These are phyloP conservation scores for Mantis religiosa DNA, from an alignment of 2,888 invertebrate species.

Conservation along the genomic window DNA sequence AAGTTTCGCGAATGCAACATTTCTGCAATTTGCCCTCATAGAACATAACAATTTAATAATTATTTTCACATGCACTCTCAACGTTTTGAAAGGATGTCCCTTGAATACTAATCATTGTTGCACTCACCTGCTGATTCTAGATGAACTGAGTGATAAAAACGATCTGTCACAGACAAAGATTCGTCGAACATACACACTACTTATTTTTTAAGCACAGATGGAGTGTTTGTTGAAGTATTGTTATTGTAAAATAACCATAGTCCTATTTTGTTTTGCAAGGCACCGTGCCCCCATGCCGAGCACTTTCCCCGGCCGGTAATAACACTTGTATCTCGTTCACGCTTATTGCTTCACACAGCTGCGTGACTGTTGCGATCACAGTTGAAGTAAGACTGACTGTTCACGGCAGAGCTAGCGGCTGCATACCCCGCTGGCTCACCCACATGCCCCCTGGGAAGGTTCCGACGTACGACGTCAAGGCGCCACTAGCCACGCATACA, in stretches of 20 bases:
- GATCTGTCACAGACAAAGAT: not conserved
- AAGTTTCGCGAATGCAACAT: no score
- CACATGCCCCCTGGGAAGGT: not conserved
- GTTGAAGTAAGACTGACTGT: not conserved
- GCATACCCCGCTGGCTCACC: not conserved
- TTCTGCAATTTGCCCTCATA: no score
- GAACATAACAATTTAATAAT: not conserved
- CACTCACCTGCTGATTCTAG: not conserved
- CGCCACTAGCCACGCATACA: not conserved
- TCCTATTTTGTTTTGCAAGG: not conserved
- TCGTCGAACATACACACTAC: not conserved
- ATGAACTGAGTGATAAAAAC: not conserved
- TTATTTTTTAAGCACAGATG: not conserved
- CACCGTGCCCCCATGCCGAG: not conserved
- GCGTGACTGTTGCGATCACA: not conserved
- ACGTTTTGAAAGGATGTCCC: not conserved
- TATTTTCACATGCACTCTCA: not conserved
- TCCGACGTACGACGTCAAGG: not conserved
- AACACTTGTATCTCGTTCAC: not conserved
- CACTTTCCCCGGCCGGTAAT: not conserved
- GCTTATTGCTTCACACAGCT: not conserved
- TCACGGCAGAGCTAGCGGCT: not conserved
- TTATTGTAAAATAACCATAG: not conserved
- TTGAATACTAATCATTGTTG: no score
- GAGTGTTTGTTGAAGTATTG: not conserved